A percentile compares a stretch with the other conserved stretches of the same genome.
These are phyloP conservation scores for Hormaphis cornu DNA, from an alignment of 1,140 invertebrate species.

Conservation along the genomic window DNA sequence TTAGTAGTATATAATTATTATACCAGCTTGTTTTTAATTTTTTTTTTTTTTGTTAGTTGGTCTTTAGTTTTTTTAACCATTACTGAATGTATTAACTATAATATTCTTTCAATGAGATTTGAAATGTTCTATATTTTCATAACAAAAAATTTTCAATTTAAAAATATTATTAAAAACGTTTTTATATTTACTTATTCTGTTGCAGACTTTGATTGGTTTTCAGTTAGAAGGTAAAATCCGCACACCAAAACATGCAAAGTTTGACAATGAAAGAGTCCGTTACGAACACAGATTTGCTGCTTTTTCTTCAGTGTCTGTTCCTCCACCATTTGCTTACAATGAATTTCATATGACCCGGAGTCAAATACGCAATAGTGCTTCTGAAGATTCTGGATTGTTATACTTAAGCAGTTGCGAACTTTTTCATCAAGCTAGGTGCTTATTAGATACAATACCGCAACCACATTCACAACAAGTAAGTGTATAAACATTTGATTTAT, in stretches of 20 bases:
- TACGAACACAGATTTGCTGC: slow-evolving; percentile 90
- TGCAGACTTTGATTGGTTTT: slow-evolving; percentile 63
- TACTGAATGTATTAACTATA: too few relatives aligned
- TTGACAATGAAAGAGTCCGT: slow-evolving; percentile 86
- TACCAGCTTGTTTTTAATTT: too few relatives aligned
- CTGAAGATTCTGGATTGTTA: slow-evolving; percentile 45
- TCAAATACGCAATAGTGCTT: slow-evolving; percentile 39
- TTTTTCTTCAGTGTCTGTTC: slow-evolving; percentile 74
- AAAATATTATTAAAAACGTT: too few relatives aligned
- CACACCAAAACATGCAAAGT: slow-evolving; percentile 66
- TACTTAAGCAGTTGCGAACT: slow-evolving; percentile 78
- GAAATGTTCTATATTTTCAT: too few relatives aligned
- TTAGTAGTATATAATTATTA: too few relatives aligned
- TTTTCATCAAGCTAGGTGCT: slow-evolving; percentile 79
- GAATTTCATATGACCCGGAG: slow-evolving; percentile 68
- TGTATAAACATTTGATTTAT: background rate
- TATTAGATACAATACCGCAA: slow-evolving; percentile 67
- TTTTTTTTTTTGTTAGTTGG: too few relatives aligned
- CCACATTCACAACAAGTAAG: slow-evolving; percentile 45
- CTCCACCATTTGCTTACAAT: slow-evolving; percentile 77
- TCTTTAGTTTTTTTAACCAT: too few relatives aligned
- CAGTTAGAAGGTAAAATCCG: slow-evolving; percentile 58
- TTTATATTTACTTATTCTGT: slow-evolving; percentile 12
- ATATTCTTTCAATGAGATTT: too few relatives aligned
- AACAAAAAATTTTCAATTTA: too few relatives aligned